phyloP scores from a whole-genome alignment of 2,113 vertebrate genomes.

The Sander vitreus region DNA sequence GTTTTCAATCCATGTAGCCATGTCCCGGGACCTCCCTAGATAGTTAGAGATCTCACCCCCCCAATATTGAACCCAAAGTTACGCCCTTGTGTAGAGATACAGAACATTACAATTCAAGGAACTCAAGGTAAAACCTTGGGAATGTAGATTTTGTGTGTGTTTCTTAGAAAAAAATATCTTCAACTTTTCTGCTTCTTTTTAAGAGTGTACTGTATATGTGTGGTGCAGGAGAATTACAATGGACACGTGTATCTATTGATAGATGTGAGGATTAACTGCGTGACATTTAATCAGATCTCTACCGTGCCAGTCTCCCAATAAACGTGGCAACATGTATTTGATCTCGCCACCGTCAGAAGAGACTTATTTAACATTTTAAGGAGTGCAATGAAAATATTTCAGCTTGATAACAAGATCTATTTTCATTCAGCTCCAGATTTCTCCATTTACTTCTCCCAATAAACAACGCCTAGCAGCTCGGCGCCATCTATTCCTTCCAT shows the following conservation, averaged over 20 bases:
- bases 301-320: background rate
- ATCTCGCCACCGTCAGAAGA: background rate
- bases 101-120: background rate
- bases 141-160: background rate
- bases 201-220: too few species aligned
- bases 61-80: too few species aligned
- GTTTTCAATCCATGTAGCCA: too few species aligned
- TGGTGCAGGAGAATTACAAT: background rate
- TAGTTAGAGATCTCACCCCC: too few species aligned
- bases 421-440: conserved; percentile 52
- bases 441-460: conserved; percentile 52
- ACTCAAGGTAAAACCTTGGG: background rate
- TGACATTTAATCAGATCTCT: conserved; percentile 46
- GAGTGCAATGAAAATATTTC: conserved; percentile 29
- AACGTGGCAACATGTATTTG: conserved; percentile 36
- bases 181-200: background rate
- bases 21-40: too few species aligned
- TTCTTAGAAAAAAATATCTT: background rate
- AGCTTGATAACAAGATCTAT: conserved; percentile 34
- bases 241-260: conserved; percentile 18
- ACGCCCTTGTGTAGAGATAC: too few species aligned
- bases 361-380: conserved; percentile 40
- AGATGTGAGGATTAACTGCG: conserved; percentile 28
- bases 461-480: conserved; percentile 54
- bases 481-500: conserved; percentile 53